Evolutionary conservation across 2,888 invertebrate genomes (phyloP), one percentile per base, ranked within the genome.

Genomic region (Conus canariensis): DNA sequence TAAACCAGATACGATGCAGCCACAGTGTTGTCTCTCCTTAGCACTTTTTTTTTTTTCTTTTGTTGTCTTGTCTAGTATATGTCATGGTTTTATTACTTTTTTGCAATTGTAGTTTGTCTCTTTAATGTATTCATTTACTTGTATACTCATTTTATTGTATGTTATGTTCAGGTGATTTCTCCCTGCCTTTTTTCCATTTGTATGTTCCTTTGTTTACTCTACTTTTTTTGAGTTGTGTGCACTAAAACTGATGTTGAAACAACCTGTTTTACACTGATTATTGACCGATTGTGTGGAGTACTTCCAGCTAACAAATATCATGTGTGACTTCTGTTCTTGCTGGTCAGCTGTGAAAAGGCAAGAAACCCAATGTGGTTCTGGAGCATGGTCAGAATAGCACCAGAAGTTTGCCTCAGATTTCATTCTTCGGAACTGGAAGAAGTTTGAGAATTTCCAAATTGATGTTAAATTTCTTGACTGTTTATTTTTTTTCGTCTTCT

Each of bases 61-160:
- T 30, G 12, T 3, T 70, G 70, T 30, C 45, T 10, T 12, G 30
- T 30, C 30, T 30, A 1, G 77, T 30, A 16, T 45, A 45, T 80
- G 77, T 22, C 30, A 30, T 80, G 30, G 25, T 25, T 70, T 9
- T 6, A n/a, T 67, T 30, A 25, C 74, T 74, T 67, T 67, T 56
- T 87, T 30, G 45, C 45, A 87, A 87, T 70, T 45, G 16, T 56
- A 74, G 87, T 58, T 74, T 67, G 56, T 67, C 77, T 80, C 77
- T 14, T 30, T 80, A 14, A 10, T 85, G 58, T 58, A 25, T 59
- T 56, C 45, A 25, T 83, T 83, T 22, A 22, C 70, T 58, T 85
- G 56, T 70, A 59, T 67, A 80, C 77, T 80, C 77, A 30, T 85
- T 56, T 64, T 85, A 80, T 89, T 85, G 70, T 70, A 60, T n/a